A percentile compares a stretch with the other conserved stretches of the same genome.
Evolutionary conservation across 2,113 vertebrate genomes (phyloP).

Genomic region (Crotalus viridis): DNA sequence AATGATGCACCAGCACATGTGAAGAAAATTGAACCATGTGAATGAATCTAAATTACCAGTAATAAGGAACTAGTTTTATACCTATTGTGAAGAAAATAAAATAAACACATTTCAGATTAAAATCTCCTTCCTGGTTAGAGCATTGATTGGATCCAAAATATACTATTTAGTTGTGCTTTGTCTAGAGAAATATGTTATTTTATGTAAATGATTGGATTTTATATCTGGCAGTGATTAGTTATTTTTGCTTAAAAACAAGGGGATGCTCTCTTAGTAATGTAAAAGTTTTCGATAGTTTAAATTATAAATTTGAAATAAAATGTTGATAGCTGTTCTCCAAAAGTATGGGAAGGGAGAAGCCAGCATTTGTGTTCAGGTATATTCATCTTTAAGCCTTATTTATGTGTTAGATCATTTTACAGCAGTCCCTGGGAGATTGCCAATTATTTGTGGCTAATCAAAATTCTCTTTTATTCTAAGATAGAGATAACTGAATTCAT

Average conservation of each 20-base stretch:
- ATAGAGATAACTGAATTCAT: background rate
- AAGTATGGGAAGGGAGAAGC: background rate
- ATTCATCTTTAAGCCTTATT: background rate
- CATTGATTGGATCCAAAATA: background rate
- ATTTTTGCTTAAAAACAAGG: background rate
- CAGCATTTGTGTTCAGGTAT: background rate
- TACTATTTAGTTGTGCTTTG: background rate
- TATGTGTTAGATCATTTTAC: background rate
- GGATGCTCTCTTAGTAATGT: background rate
- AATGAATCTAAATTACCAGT: background rate
- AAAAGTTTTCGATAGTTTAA: background rate
- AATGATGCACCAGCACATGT: background rate
- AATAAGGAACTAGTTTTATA: no score
- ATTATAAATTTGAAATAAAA: background rate
- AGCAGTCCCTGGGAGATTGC: background rate
- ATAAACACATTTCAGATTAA: background rate
- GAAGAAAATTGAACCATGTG: background rate
- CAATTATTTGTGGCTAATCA: background rate
- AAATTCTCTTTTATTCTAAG: background rate
- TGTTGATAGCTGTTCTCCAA: background rate
- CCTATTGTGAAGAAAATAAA: background rate
- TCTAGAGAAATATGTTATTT: background rate
- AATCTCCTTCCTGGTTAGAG: background rate
- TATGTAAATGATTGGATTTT: conserved; percentile 3
- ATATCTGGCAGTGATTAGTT: background rate